Base-by-base conservation (phyloP, 1,140 invertebrate genomes). In the Drosophila auraria region DNA sequence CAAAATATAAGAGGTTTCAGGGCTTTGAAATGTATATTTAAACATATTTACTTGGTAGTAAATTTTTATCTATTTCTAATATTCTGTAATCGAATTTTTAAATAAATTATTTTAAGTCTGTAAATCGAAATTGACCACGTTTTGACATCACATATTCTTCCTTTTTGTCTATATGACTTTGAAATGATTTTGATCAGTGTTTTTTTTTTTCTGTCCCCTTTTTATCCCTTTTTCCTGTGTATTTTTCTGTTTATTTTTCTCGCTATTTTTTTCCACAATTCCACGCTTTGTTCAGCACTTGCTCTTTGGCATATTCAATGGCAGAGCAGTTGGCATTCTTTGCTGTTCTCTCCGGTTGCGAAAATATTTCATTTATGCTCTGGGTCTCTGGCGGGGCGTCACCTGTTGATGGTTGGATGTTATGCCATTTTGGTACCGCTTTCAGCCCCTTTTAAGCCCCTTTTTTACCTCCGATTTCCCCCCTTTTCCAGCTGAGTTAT, bases 351-450 rank as follows among this genome's bases (percentile, higher is more conserved):
- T 23, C 11, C 7, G 15, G 15, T 12, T 12, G 5, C 12, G 7
- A 72, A 73, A 73, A 72, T 60, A 73, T 72, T 73, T 72, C 66
- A 73, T 73, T 51, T 71, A 59, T 50, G 45, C 53, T 58, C 53
- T 12, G 20, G 20, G 38, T 42, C 70, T 51, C 23, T 38, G 25
- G 45, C 53, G 44, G 38, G 33, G 66, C 65, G 53, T 38, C 70
- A 73, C 71, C 71, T 74, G 71, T 74, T 74, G 71, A 73, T 30
- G 56, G 47, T 45, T 51, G 66, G 66, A 25, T 27, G 12, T 58
- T 70, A 27, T 44, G n/a, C 27, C 45, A 50, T 20, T 27, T 40
- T 27, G 33, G 61, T 17, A 15, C 53, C 20, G 14, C 17, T 23
- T 25, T 8, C 54, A 23, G 14, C 7, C 17, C 53, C 14, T 38